A percentile compares a stretch with the other conserved stretches of the same genome.
Conservation (phyloP, 2,797 vertebrate species). For the Sebastes glaucus region DNA sequence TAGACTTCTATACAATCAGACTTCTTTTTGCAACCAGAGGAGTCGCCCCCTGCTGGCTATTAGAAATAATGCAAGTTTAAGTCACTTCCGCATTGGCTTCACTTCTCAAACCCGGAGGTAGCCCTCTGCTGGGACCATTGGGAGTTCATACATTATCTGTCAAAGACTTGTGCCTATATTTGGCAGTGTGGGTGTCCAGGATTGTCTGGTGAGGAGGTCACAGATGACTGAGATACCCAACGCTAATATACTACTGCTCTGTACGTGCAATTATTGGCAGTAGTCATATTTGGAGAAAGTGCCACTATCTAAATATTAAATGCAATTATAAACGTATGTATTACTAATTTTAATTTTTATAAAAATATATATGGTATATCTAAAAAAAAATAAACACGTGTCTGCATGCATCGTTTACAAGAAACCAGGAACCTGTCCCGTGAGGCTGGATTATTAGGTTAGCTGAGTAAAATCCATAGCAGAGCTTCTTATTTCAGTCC, state of each 20-base stretch:
- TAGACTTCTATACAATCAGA: too few species aligned
- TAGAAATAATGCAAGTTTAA: too few species aligned
- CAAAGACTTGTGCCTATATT: too few species aligned
- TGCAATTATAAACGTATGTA: neutral
- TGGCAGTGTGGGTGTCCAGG: neutral
- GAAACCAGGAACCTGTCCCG: neutral
- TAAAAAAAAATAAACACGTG: neutral
- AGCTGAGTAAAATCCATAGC: neutral
- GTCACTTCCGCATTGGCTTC: too few species aligned
- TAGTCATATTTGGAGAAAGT: neutral
- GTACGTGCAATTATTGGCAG: neutral
- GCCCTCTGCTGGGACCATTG: neutral
- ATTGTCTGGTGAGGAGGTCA: neutral
- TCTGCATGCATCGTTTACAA: neutral
- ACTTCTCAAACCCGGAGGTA: rapidly evolving
- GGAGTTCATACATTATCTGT: neutral
- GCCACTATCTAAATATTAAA: neutral
- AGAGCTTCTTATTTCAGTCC: neutral
- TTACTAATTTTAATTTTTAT: neutral
- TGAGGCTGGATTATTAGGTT: neutral
- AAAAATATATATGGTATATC: neutral
- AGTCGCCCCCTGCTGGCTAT: too few species aligned
- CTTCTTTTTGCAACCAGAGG: too few species aligned
- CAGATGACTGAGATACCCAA: neutral
- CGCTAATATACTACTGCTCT: neutral